phyloP scores from a whole-genome alignment of 1,140 invertebrate species.

The Drosophila erecta region DNA sequence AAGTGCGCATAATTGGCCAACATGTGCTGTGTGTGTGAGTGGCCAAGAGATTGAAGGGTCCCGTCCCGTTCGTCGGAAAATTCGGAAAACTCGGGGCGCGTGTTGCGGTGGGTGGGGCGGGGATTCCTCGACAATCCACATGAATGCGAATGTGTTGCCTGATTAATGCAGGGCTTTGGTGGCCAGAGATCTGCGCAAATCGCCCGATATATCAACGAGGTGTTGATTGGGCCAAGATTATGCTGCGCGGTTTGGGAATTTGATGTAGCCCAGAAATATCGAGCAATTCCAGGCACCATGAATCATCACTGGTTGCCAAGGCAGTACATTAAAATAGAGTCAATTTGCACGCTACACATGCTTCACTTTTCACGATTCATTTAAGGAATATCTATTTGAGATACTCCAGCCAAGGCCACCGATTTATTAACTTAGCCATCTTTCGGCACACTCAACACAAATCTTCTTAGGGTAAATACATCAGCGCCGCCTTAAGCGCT shows the following conservation, averaged over 20 bases:
- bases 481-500: neutral
- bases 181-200: slow-evolving; percentile 47
- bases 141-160: slow-evolving; percentile 42
- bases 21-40: slow-evolving; percentile 50
- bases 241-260: neutral
- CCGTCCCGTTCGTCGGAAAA: neutral
- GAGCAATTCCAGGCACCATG: slow-evolving; percentile 14
- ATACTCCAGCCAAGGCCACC: too few relatives aligned
- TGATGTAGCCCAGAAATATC: slow-evolving; percentile 30
- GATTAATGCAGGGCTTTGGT: slow-evolving; percentile 53
- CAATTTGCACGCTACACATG: neutral
- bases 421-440: too few relatives aligned
- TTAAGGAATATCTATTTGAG: too few relatives aligned
- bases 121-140: slow-evolving; percentile 25
- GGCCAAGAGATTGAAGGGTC: slow-evolving; percentile 34
- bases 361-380: too few relatives aligned
- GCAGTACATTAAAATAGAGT: slow-evolving; percentile 4
- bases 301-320: slow-evolving; percentile 29
- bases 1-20: slow-evolving; percentile 70
- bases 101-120: too few relatives aligned
- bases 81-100: neutral
- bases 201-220: slow-evolving; percentile 30
- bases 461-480: neutral
- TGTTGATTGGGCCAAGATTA: slow-evolving; percentile 26
- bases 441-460: too few relatives aligned